phyloP scores from a whole-genome alignment of 2,113 vertebrate genomes.

The Microcebus tavaratra region DNA sequence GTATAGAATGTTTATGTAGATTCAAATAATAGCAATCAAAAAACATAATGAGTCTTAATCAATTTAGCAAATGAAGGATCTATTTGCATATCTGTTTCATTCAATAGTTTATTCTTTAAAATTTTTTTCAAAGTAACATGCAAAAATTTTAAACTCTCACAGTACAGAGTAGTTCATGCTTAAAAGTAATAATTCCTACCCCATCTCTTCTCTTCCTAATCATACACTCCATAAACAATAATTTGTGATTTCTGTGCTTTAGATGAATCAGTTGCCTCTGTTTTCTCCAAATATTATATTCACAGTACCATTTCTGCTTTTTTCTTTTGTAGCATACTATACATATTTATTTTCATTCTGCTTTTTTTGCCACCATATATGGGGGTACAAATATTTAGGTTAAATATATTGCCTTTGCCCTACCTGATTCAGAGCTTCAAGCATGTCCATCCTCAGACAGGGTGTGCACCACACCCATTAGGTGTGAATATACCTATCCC shows the following conservation, averaged over 20 bases:
- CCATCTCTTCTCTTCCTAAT: rapidly evolving
- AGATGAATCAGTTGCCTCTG: background rate
- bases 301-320: background rate
- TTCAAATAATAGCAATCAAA: background rate
- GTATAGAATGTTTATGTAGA: background rate
- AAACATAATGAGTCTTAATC: background rate
- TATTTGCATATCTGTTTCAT: background rate
- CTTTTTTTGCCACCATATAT: too few relatives aligned
- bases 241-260: background rate
- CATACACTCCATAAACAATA: background rate
- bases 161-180: background rate
- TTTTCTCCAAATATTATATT: background rate
- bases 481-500: too few relatives aligned
- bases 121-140: background rate
- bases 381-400: too few relatives aligned
- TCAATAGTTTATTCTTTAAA: background rate
- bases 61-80: background rate
- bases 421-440: too few relatives aligned
- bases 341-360: too few relatives aligned
- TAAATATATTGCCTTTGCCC: too few relatives aligned
- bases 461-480: too few relatives aligned
- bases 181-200: background rate
- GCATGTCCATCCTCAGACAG: too few relatives aligned
- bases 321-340: too few relatives aligned
- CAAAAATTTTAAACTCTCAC: background rate